phyloP scores from a whole-genome alignment of 2,797 vertebrate genomes.

The Mormyrops attenuatus region DNA sequence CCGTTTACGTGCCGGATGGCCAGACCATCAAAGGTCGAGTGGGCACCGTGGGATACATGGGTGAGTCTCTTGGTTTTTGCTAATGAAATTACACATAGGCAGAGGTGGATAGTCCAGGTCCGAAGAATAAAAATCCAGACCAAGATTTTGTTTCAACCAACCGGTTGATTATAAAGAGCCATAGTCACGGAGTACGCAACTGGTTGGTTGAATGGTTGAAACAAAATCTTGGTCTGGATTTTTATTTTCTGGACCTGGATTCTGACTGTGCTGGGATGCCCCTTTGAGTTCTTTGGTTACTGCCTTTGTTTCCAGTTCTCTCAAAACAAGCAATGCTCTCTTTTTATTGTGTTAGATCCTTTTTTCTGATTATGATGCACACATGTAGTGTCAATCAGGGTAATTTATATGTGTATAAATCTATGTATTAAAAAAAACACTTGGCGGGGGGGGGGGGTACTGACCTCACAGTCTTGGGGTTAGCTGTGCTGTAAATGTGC shows the following conservation, averaged over 20 bases:
- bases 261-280: background rate
- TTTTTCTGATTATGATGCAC: background rate
- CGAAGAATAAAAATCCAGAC: background rate
- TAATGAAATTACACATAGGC: background rate
- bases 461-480: background rate
- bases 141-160: background rate
- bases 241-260: background rate
- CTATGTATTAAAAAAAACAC: background rate
- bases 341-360: background rate
- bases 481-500: background rate
- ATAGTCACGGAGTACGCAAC: background rate
- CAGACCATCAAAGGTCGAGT: constrained; percentile 92
- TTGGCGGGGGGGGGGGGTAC: background rate
- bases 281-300: background rate
- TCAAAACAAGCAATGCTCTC: background rate
- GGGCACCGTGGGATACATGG: constrained; percentile 97
- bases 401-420: background rate
- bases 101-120: background rate
- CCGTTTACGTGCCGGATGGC: constrained; percentile 83
- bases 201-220: background rate
- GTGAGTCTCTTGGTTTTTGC: constrained; percentile 54
- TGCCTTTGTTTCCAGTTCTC: background rate
- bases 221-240: background rate
- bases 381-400: background rate
- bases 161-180: background rate